phyloP scores from a whole-genome alignment of 2,113 vertebrate genomes.

The Miniopterus natalensis region DNA sequence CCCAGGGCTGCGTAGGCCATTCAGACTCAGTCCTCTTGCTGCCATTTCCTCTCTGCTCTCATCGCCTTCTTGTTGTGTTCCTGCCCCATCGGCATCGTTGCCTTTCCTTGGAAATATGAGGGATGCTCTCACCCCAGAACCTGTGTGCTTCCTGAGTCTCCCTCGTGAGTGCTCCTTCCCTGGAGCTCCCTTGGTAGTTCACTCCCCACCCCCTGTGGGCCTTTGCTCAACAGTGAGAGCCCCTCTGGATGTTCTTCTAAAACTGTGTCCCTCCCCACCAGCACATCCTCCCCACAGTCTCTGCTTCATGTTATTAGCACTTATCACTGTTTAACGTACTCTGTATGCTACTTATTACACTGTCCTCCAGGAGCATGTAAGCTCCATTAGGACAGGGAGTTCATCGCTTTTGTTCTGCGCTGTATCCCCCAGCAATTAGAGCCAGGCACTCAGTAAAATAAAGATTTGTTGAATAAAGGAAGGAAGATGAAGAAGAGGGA shows the following conservation, averaged over 20 bases:
- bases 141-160: not conserved
- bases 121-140: not conserved
- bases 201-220: fast-evolving
- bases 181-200: not conserved
- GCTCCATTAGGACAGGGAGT: not conserved
- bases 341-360: not conserved
- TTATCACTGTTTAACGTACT: not conserved
- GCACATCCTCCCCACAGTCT: fast-evolving
- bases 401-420: not conserved
- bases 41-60: not conserved
- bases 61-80: not conserved
- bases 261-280: not conserved
- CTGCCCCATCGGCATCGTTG: not conserved
- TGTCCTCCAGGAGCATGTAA: not conserved
- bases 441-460: not conserved
- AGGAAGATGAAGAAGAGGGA: not conserved
- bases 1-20: fast-evolving
- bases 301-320: not conserved
- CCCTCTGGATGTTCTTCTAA: not conserved
- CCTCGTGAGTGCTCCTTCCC: not conserved
- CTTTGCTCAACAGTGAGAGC: not conserved
- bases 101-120: not conserved
- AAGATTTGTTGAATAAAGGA: not conserved
- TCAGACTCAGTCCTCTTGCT: not conserved
- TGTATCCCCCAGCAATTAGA: not conserved